A percentile compares a stretch with the other conserved stretches of the same genome.
phyloP scores from a whole-genome alignment of 2,888 invertebrate genomes.

The Trilocha varians region DNA sequence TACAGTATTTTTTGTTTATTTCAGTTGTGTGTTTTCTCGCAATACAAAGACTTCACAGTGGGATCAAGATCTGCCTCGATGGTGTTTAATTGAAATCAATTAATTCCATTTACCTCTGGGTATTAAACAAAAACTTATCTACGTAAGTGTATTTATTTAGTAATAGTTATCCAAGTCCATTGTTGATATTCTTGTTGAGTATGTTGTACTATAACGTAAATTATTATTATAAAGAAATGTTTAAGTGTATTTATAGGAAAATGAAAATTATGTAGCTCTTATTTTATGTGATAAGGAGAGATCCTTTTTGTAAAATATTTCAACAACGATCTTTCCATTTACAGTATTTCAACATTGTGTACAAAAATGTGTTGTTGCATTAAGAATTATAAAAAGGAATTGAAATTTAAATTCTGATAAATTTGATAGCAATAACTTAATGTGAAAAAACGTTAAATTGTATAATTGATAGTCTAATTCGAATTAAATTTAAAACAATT shows the following conservation, averaged over 20 bases:
- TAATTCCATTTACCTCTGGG: conserved; percentile 19
- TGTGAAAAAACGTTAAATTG: no score
- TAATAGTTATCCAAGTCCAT: conserved; percentile 61
- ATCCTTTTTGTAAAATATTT: conserved; percentile 1
- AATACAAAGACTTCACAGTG: conserved; percentile 94
- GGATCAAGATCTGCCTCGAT: conserved; percentile 84
- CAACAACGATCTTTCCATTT: not conserved
- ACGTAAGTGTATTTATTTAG: conserved; percentile 47
- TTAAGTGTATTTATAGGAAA: conserved; percentile 26
- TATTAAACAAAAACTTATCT: conserved; percentile 8
- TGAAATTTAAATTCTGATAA: not conserved
- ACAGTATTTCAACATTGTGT: not conserved
- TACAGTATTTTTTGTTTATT: conserved; percentile 38
- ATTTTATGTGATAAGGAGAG: conserved; percentile 4
- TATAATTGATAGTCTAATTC: no score
- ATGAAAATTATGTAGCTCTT: conserved; percentile 7
- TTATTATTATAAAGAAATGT: conserved; percentile 25
- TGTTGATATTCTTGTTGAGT: conserved; percentile 73
- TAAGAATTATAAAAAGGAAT: not conserved
- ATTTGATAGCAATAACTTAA: not conserved
- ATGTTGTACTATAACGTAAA: conserved; percentile 59
- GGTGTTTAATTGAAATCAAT: conserved; percentile 67
- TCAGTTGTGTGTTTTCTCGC: conserved; percentile 93
- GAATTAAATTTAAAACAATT: no score
- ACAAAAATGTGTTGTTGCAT: not conserved